Conservation (phyloP, 2,113 vertebrate species). For the Chascanopsetta lugubris region DNA sequence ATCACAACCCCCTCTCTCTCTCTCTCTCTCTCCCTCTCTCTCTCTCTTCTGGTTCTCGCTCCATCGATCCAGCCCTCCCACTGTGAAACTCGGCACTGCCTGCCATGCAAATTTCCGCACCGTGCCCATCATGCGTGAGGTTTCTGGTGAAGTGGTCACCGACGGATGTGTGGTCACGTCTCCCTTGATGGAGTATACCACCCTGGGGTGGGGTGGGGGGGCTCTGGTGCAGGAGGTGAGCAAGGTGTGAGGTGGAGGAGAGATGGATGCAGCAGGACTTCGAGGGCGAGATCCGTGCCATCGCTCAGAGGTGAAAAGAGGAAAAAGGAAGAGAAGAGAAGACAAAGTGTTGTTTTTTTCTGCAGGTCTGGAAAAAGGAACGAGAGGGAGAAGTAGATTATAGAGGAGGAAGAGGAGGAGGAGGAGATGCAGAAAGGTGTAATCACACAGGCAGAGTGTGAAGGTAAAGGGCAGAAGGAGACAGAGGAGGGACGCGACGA, state of each 20-base stretch:
- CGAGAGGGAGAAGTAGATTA: constrained; percentile 36
- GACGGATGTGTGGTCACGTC: constrained; percentile 73
- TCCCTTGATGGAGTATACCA: constrained; percentile 40
- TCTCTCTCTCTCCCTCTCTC: background rate
- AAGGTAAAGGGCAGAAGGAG: constrained; percentile 10
- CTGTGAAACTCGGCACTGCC: constrained; percentile 53
- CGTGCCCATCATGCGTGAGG: constrained; percentile 48
- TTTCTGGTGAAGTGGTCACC: constrained; percentile 65
- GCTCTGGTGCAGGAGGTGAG: constrained; percentile 33
- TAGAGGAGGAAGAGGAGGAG: constrained; percentile 4
- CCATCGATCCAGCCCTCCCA: constrained; percentile 33
- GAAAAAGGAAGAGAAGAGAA: constrained; percentile 14
- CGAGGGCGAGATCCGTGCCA: constrained; percentile 26
- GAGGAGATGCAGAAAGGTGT: constrained; percentile 8
- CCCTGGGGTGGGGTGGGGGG: constrained; percentile 3
- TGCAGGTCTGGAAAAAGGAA: constrained; percentile 21
- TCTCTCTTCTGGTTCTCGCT: constrained; percentile 2
- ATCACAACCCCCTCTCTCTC: constrained; percentile 13
- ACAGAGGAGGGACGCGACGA: constrained; percentile 6
- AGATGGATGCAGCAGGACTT: constrained; percentile 22
- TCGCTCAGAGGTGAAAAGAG: constrained; percentile 13
- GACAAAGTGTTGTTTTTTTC: constrained; percentile 45
- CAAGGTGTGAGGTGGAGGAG: constrained; percentile 28
- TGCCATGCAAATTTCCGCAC: constrained; percentile 74
- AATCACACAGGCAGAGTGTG: constrained; percentile 18